phyloP scores from a whole-genome alignment of 2,888 invertebrate genomes.

The Arrhopalites spinosus region DNA sequence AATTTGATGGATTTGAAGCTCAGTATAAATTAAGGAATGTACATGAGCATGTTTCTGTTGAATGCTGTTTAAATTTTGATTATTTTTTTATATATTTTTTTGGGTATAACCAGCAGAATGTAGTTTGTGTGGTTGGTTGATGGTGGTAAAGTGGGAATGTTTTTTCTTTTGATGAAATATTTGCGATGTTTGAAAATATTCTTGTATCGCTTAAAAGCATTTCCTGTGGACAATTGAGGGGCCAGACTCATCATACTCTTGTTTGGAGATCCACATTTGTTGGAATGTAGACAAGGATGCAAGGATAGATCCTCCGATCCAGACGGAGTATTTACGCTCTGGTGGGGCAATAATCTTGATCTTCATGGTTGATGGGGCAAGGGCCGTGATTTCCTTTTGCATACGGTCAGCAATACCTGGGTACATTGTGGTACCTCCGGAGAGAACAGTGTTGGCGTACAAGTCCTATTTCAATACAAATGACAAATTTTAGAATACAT shows the following conservation, averaged over 20 bases:
- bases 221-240: conserved; percentile 95
- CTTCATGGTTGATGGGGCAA: conserved; percentile 70
- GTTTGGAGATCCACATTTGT: conserved; percentile 96
- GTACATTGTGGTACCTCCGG: conserved; percentile 95
- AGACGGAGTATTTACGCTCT: conserved; percentile 97
- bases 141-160: no score
- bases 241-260: conserved; percentile 96
- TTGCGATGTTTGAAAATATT: no score
- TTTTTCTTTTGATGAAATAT: no score
- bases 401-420: conserved; percentile 96
- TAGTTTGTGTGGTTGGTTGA: no score
- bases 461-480: conserved; percentile 68
- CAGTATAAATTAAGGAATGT: no score
- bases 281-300: conserved; percentile 89
- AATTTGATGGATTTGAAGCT: no score
- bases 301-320: conserved; percentile 97
- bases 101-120: no score
- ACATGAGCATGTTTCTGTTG: no score
- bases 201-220: conserved; percentile 74
- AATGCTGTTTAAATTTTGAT: no score
- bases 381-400: conserved; percentile 95
- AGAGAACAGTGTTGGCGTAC: conserved; percentile 88
- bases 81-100: no score
- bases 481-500: not conserved
- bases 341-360: conserved; percentile 85